These are phyloP conservation scores for Spilosoma lubricipeda DNA, from an alignment of 2,888 invertebrate species.

Conservation along the genomic window DNA sequence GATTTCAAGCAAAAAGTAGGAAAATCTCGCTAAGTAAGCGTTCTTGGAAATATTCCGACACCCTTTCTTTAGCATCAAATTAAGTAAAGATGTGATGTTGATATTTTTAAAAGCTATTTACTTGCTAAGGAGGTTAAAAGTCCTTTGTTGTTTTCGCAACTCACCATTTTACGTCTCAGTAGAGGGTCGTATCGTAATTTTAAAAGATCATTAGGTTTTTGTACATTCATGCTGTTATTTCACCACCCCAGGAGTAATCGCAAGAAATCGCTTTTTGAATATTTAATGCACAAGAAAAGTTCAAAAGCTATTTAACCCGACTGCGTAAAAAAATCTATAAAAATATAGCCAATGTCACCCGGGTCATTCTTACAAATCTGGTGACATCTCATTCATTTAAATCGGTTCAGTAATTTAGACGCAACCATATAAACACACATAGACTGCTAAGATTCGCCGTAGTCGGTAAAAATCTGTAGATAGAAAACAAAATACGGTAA, in stretches of 20 bases:
- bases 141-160: slow-evolving; percentile 7
- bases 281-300: background rate
- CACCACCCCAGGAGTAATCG: background rate
- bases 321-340: too few relatives aligned
- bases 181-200: background rate
- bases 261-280: background rate
- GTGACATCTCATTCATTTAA: too few relatives aligned
- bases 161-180: slow-evolving; percentile 3
- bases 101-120: slow-evolving; percentile 34
- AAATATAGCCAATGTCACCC: too few relatives aligned
- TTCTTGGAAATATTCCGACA: slow-evolving; percentile 45
- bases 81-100: slow-evolving; percentile 36
- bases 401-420: too few relatives aligned
- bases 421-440: too few relatives aligned
- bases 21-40: slow-evolving; percentile 56
- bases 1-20: slow-evolving; percentile 63
- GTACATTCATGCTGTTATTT: slow-evolving; percentile 6
- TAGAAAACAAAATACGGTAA: background rate
- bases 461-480: too few relatives aligned
- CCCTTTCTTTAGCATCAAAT: slow-evolving; percentile 46
- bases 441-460: too few relatives aligned
- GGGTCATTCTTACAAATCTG: too few relatives aligned
- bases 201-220: slow-evolving; percentile 20
- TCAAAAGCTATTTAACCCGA: too few relatives aligned
- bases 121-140: slow-evolving; percentile 17